These are phyloP conservation scores for Zaprionus taronus DNA, from an alignment of 1,140 invertebrate genomes.

Conservation along the genomic window DNA sequence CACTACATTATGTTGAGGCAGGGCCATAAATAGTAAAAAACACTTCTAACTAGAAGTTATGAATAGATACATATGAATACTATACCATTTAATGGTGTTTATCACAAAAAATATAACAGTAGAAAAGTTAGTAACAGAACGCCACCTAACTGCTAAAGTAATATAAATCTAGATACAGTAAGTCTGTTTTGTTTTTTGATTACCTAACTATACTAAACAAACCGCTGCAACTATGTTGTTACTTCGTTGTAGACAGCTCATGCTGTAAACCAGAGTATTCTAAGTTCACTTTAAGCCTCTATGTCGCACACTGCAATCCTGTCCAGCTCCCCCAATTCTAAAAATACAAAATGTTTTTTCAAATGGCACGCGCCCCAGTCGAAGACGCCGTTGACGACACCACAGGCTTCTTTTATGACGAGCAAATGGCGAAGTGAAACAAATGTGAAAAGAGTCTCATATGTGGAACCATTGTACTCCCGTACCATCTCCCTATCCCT, in stretches of 20 bases:
- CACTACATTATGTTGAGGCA: conserved; percentile 14
- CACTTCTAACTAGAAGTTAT: not conserved
- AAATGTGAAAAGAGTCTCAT: conserved; percentile 18
- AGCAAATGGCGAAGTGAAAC: conserved; percentile 17
- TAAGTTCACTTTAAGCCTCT: not conserved
- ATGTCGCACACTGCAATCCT: conserved; percentile 21
- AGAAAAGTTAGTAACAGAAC: not conserved
- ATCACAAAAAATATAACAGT: no score
- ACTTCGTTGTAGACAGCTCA: not conserved
- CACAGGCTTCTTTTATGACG: conserved; percentile 37
- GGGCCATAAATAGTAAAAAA: not conserved
- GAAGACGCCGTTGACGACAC: not conserved
- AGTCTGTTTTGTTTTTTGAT: not conserved
- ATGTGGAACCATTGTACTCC: not conserved
- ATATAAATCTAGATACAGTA: not conserved
- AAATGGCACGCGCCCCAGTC: conserved; percentile 43
- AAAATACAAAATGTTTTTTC: conserved; percentile 29
- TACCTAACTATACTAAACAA: not conserved
- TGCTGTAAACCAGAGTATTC: conserved; percentile 1
- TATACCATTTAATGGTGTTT: not conserved
- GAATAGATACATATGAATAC: not conserved
- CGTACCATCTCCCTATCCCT: not conserved
- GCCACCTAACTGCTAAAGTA: not conserved
- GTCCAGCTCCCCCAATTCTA: conserved; percentile 25
- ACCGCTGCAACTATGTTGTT: not conserved